phyloP scores from a whole-genome alignment of 1,140 invertebrate species.

The Planococcus citri region DNA sequence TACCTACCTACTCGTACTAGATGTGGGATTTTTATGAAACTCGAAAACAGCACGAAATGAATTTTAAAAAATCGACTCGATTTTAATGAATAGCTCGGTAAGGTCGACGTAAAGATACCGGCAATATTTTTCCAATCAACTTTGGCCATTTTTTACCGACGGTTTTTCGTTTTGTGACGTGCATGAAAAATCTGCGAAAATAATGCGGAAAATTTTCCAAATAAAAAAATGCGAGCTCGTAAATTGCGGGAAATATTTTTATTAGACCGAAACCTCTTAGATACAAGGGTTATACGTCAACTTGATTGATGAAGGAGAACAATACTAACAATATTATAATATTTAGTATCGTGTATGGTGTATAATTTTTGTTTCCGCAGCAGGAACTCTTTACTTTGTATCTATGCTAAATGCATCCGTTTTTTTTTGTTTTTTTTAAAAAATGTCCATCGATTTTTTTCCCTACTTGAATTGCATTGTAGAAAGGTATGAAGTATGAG shows the following conservation, averaged over 20 bases:
- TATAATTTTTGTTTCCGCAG: not conserved
- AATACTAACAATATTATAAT: not conserved
- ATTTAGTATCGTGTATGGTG: not conserved
- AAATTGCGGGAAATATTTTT: not conserved
- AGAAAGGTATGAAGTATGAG: too few relatives aligned
- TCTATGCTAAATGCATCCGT: not conserved
- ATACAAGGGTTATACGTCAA: not conserved
- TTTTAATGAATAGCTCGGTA: not conserved
- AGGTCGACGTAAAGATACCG: not conserved
- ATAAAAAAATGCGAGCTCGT: not conserved
- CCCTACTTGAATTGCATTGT: too few relatives aligned
- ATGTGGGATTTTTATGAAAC: too few relatives aligned
- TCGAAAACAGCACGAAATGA: too few relatives aligned
- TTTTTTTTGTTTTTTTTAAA: too few relatives aligned
- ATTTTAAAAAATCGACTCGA: too few relatives aligned
- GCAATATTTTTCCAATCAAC: not conserved
- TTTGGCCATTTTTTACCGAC: not conserved
- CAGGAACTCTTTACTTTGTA: too few relatives aligned
- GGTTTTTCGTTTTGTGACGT: not conserved
- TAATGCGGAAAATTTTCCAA: not conserved
- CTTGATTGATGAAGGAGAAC: not conserved
- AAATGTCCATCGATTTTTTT: too few relatives aligned
- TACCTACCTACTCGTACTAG: too few relatives aligned
- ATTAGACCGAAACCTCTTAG: not conserved
- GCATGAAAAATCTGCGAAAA: slow-evolving; percentile 7